Percentiles rank a stretch among this genome's conserved stretches.
Conservation (phyloP, 2,888 invertebrate species). For the Andrena praecox region DNA sequence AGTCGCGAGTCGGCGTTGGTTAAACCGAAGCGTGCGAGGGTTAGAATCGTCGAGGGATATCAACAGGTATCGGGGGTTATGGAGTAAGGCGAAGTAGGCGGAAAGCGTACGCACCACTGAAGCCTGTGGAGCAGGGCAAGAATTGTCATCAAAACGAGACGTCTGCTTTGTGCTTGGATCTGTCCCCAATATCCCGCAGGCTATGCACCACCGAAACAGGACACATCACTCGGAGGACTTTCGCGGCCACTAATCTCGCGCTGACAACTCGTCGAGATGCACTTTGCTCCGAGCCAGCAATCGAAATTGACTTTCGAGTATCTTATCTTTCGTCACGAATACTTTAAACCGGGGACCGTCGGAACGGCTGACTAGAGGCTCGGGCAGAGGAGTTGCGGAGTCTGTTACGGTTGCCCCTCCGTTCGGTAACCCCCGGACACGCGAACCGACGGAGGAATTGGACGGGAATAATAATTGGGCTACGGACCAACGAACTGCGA, state of each 20-base stretch:
- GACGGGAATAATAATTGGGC: not conserved
- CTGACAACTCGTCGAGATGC: not conserved
- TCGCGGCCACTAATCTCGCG: slow-evolving; percentile 13
- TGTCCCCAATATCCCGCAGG: slow-evolving; percentile 3
- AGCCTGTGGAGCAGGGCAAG: not conserved
- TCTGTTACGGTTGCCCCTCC: not conserved
- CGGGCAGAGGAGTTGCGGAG: not conserved
- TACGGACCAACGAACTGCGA: not conserved
- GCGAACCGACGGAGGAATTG: not conserved
- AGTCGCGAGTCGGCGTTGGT: not conserved
- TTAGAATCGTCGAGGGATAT: not conserved
- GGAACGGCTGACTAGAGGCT: not conserved
- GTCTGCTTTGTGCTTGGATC: slow-evolving; percentile 13
- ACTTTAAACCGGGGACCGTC: not conserved
- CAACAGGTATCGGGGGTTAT: not conserved
- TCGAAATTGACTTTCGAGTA: not conserved
- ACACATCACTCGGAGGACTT: slow-evolving; percentile 21
- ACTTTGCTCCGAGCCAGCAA: not conserved
- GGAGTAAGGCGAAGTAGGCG: not conserved
- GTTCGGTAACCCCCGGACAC: not conserved
- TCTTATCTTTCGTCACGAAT: not conserved
- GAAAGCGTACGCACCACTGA: slow-evolving; percentile 30
- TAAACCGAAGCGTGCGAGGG: not conserved
- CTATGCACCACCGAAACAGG: not conserved
- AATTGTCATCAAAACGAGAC: slow-evolving; percentile 35